A percentile compares a stretch with the other conserved stretches of the same genome.
These are phyloP conservation scores for Tragelaphus strepsiceros DNA, from an alignment of 2,113 vertebrate species.

Conservation along the genomic window DNA sequence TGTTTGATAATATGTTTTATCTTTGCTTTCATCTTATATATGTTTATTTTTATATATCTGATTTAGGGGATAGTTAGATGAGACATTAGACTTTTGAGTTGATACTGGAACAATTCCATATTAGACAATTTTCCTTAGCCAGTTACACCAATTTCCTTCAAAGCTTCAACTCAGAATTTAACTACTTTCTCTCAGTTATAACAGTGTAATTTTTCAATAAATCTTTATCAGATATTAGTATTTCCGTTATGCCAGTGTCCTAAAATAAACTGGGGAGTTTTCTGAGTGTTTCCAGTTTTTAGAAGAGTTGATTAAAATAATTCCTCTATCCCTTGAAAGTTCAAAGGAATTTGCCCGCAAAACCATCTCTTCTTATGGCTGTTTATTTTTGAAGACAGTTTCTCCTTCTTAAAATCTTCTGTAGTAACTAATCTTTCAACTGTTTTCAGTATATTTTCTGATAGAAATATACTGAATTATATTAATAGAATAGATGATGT, in stretches of 20 bases:
- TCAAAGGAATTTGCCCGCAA: background rate
- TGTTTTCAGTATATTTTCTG: background rate
- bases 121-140: background rate
- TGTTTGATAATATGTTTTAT: background rate
- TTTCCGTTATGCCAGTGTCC: background rate
- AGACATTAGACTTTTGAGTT: background rate
- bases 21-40: background rate
- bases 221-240: background rate
- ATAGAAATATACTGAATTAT: too few species aligned
- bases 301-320: background rate
- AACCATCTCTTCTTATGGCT: background rate
- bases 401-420: background rate
- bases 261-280: background rate
- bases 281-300: background rate
- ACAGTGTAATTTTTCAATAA: background rate
- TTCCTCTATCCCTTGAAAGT: background rate
- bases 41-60: background rate
- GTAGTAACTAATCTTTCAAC: background rate
- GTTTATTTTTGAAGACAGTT: background rate
- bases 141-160: background rate
- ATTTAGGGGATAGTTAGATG: background rate
- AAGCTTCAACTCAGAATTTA: background rate
- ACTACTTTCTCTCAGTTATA: background rate
- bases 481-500: background rate
- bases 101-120: background rate